Base-by-base conservation (phyloP, 2,113 vertebrate genomes). In the Anguilla rostrata region DNA sequence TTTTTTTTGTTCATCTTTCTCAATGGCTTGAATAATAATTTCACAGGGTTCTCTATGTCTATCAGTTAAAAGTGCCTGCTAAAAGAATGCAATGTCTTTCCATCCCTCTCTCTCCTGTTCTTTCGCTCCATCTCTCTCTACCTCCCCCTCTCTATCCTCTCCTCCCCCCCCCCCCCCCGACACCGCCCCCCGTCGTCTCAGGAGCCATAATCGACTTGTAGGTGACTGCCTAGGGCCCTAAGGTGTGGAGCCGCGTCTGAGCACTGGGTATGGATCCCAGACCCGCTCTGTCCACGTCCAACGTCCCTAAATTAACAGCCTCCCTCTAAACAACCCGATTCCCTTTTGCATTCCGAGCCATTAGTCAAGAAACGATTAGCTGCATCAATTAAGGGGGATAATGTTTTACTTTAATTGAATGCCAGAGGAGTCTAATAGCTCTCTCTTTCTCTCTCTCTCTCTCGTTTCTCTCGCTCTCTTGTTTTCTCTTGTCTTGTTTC, bases 341-440 rank as follows among this genome's bases (percentile, higher is more conserved):
- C 87, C 89, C 87, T 90, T 56, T 53, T 75, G 56, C 53, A 88
- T 90, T 88, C 86, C 85, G 39, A 86, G 53, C 86, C 87, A 88
- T 86, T 87, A 88, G 88, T 88, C 87, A 88, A 86, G 86, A 86
- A 90, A 87, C 86, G 86, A 90, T 90, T 90, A 90, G 89, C 89
- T 83, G 82, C 89, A 88, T 90, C 89, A 90, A 88, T 90, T 90
- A 90, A 83, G 81, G 84, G 86, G 87, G 86, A 88, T 88, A 90
- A 87, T 87, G 89, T 88, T 88, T 90, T 85, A 90, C 86, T 87
- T 87, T 90, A 90, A 90, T 90, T 90, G 87, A 88, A 90, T 83
- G 89, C 89, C 84, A 78, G 86, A 88, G 83, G 87, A 88, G 87
- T 86, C 78, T 90, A 88, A 90, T 87, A 78, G 86, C 60, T 66